A percentile compares a stretch with the other conserved stretches of the same genome.
Conservation (phyloP, 2,797 vertebrate genomes). For the Ceyx erithaca region DNA sequence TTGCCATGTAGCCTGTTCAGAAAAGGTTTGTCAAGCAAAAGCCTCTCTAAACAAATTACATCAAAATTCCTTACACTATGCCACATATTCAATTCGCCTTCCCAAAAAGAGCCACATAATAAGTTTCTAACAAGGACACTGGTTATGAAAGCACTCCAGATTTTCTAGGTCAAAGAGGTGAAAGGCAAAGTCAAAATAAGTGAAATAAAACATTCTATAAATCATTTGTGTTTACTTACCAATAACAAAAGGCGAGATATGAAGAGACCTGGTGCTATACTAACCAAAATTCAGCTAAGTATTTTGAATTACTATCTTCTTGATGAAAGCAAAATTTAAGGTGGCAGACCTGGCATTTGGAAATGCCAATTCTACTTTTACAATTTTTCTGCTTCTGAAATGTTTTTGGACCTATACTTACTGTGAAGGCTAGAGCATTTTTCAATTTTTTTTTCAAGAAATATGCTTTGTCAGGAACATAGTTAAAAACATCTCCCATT, state of each 20-base stretch:
- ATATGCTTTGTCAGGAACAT: background rate
- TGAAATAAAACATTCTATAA: slow-evolving; percentile 43
- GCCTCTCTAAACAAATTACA: slow-evolving; percentile 44
- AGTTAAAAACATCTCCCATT: background rate
- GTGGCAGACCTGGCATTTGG: background rate
- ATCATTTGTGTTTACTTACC: slow-evolving; percentile 3
- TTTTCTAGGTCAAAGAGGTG: slow-evolving; percentile 50
- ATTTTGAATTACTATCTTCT: background rate
- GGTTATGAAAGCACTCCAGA: slow-evolving; percentile 14
- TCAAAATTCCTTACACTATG: slow-evolving; percentile 18
- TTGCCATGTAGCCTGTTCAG: background rate
- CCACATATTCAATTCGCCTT: slow-evolving; percentile 4
- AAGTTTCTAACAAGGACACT: slow-evolving; percentile 27
- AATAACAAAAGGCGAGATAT: background rate
- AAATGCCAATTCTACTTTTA: background rate
- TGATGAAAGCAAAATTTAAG: slow-evolving; percentile 10
- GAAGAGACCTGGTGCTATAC: background rate
- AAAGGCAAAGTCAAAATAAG: slow-evolving; percentile 35
- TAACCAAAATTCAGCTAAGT: background rate
- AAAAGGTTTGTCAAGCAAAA: slow-evolving; percentile 49
- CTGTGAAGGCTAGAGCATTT: background rate
- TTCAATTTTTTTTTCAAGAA: background rate
- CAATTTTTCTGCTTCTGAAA: background rate
- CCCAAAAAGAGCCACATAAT: slow-evolving; percentile 40
- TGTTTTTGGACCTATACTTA: background rate